Conservation (phyloP, 2,113 vertebrate species). For the Hiodon tergisus region DNA sequence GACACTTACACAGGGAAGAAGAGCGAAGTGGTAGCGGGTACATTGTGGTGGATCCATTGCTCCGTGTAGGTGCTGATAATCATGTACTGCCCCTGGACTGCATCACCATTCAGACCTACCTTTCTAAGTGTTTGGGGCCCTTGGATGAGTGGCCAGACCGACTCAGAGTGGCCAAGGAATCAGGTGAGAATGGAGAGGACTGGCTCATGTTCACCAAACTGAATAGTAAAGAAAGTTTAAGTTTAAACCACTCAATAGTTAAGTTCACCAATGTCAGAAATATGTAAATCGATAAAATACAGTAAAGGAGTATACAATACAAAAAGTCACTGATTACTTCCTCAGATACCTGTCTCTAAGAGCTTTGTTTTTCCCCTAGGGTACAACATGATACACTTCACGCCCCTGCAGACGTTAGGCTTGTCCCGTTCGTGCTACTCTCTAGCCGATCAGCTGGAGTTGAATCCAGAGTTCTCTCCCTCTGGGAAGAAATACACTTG, state of each 20-base stretch:
- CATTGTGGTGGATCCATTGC: conserved; percentile 79
- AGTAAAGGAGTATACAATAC: too few relatives aligned
- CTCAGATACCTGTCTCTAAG: too few relatives aligned
- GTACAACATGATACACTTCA: conserved; percentile 90
- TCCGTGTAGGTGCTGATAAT: conserved; percentile 69
- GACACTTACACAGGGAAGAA: conserved; percentile 54
- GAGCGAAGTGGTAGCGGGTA: conserved; percentile 70
- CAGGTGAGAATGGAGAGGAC: conserved; percentile 58
- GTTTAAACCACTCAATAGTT: too few relatives aligned
- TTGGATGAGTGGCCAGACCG: conserved; percentile 78
- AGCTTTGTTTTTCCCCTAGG: conserved; percentile 76
- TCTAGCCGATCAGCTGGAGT: conserved; percentile 75
- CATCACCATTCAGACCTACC: conserved; percentile 76
- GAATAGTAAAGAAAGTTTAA: too few relatives aligned
- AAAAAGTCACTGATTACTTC: too few relatives aligned
- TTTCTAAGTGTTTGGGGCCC: conserved; percentile 76
- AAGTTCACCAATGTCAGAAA: too few relatives aligned
- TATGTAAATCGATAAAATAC: too few relatives aligned
- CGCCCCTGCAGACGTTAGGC: conserved; percentile 77
- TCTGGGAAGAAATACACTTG: conserved; percentile 66
- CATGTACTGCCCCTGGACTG: conserved; percentile 71
- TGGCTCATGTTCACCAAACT: too few relatives aligned
- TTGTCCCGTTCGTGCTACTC: conserved; percentile 77
- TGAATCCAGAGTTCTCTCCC: conserved; percentile 78
- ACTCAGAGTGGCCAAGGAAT: conserved; percentile 77